These are phyloP conservation scores for Sus scrofa DNA, from an alignment of 2,113 vertebrate genomes.

Conservation along the genomic window T2T-Sscrofa CM000819.6:82531001-82531500, in stretches of 20 bases:
- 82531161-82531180: too few relatives aligned
- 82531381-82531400: neutral
- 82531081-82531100: too few relatives aligned
- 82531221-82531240: too few relatives aligned
- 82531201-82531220: too few relatives aligned
- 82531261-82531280: neutral
- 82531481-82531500: neutral
- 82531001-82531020: neutral
- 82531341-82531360: neutral
- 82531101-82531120: too few relatives aligned
- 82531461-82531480: neutral
- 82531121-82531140: too few relatives aligned
- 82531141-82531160: too few relatives aligned
- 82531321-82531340: neutral
- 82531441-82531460: neutral
- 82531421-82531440: neutral
- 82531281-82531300: neutral
- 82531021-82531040: too few relatives aligned
- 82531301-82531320: conserved; percentile 15
- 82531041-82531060: too few relatives aligned
- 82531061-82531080: too few relatives aligned
- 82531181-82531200: too few relatives aligned
- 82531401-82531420: neutral
- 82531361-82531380: neutral
- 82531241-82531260: too few relatives aligned